A percentile compares a stretch with the other conserved stretches of the same genome.
Evolutionary conservation across 2,797 vertebrate genomes (phyloP).

Genomic region (Yasuhikotakia modesta): DNA sequence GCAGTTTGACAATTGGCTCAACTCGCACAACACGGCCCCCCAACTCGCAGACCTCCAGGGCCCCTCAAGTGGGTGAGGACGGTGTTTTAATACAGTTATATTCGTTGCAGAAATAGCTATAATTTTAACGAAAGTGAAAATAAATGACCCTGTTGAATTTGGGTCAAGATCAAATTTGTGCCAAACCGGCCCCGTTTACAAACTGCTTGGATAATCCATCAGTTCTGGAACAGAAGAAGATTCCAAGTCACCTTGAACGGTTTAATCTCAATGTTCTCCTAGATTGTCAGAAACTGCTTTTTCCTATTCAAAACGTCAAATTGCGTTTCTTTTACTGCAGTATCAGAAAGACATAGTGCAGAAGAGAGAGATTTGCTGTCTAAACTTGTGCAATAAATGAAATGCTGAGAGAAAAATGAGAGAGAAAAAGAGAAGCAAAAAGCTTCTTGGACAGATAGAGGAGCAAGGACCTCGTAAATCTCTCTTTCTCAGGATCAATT

Average conservation of each 20-base stretch:
- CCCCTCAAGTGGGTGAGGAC: constrained; percentile 16
- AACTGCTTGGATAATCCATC: constrained; percentile 19
- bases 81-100: constrained; percentile 17
- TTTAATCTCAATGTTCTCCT: constrained; percentile 10
- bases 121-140: constrained; percentile 25
- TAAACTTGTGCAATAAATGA: constrained; percentile 20
- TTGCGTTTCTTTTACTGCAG: constrained; percentile 1
- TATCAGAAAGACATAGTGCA: background rate
- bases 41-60: background rate
- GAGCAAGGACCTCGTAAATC: constrained; percentile 28
- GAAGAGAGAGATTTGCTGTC: background rate
- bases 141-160: constrained; percentile 21
- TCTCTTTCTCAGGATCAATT: constrained; percentile 44
- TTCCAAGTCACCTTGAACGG: constrained; percentile 21
- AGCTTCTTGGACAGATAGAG: constrained; percentile 36
- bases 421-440: background rate
- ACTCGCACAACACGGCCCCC: constrained; percentile 8
- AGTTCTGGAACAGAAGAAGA: constrained; percentile 2
- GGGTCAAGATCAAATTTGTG: constrained; percentile 33
- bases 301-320: background rate
- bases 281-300: background rate
- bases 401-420: background rate
- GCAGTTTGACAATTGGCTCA: constrained; percentile 21
- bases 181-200: constrained; percentile 14
- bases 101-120: background rate